Evolutionary conservation across 1,140 invertebrate species (phyloP).

Genomic region (Lordiphosa stackelbergi): DNA sequence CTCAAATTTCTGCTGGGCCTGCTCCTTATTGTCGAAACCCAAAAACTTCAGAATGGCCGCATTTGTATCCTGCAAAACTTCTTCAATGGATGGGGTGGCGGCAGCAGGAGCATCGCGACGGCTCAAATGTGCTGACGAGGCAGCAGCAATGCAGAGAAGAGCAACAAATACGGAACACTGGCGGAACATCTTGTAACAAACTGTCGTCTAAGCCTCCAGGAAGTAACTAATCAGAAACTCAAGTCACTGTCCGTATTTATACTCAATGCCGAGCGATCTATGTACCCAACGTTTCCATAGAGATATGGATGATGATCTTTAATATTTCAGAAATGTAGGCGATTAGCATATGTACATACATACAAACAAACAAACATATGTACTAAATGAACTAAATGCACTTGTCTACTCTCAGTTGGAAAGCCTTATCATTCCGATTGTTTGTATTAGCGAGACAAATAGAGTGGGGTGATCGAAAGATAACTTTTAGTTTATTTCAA

Average conservation of each 20-base stretch:
- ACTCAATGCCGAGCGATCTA: slow-evolving; percentile 2
- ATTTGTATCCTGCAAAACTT: neutral
- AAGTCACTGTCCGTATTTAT: slow-evolving; percentile 8
- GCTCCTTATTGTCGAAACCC: neutral
- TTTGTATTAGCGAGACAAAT: too few species aligned
- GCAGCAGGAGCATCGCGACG: slow-evolving; percentile 3
- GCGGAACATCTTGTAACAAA: neutral
- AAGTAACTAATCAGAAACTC: slow-evolving; percentile 8
- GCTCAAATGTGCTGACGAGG: neutral
- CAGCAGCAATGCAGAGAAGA: slow-evolving; percentile 2
- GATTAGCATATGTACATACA: too few species aligned
- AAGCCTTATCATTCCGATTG: too few species aligned
- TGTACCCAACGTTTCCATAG: slow-evolving; percentile 3
- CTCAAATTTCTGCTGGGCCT: neutral
- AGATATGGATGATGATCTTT: too few species aligned
- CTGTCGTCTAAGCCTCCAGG: slow-evolving; percentile 1
- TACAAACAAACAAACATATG: too few species aligned
- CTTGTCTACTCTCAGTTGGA: too few species aligned
- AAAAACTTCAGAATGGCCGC: neutral
- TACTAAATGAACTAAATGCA: too few species aligned
- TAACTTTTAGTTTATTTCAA: too few species aligned
- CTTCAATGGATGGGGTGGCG: neutral
- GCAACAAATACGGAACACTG: slow-evolving; percentile 4
- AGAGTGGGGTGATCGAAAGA: too few species aligned
- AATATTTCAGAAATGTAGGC: too few species aligned